Percentiles rank a stretch among this genome's conserved stretches.
Evolutionary conservation across 2,888 invertebrate genomes (phyloP).

Genomic region (Entomobrya proxima): DNA sequence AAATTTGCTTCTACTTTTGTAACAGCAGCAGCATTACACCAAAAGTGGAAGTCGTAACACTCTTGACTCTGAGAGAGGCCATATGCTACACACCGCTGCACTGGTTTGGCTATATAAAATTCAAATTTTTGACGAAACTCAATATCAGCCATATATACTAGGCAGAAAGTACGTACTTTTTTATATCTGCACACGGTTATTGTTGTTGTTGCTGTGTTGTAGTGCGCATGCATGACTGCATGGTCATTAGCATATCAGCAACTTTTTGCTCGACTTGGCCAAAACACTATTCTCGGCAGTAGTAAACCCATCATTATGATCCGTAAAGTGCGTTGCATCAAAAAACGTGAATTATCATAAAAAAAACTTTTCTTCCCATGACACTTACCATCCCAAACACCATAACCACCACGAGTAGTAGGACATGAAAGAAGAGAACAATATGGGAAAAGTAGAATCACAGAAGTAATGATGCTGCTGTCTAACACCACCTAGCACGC

Average conservation of each 20-base stretch:
- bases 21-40: neutral
- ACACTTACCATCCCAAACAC: neutral
- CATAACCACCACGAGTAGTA: neutral
- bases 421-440: neutral
- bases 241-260: constrained; percentile 64
- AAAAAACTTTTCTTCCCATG: constrained; percentile 41
- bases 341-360: constrained; percentile 33
- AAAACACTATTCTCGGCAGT: constrained; percentile 39
- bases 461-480: neutral
- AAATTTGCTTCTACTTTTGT: no score
- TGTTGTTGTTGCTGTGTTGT: neutral
- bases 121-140: no score
- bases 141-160: no score
- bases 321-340: constrained; percentile 39
- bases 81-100: neutral
- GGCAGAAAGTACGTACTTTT: no score
- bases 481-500: neutral
- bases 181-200: neutral
- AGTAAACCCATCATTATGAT: constrained; percentile 55
- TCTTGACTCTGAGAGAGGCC: no score
- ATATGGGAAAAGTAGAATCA: no score
- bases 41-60: neutral
- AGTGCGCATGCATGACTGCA: constrained; percentile 28
- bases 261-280: constrained; percentile 39
- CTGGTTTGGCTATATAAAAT: neutral